phyloP scores from a whole-genome alignment of 2,797 vertebrate species.

The Pogoniulus pusillus region DNA sequence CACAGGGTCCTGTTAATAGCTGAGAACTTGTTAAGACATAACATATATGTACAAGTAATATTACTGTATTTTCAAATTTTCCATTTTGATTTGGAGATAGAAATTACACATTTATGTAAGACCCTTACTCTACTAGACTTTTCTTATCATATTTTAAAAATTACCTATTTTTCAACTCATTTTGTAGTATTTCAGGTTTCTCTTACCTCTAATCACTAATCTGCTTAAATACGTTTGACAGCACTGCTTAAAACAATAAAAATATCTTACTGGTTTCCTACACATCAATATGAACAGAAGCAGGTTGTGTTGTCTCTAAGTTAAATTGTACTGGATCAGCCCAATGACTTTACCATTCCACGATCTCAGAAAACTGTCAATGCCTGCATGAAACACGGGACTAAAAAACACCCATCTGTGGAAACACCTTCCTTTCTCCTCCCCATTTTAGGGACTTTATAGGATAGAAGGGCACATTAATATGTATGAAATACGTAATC shows the following conservation, averaged over 20 bases:
- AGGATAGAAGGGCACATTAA: neutral
- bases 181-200: neutral
- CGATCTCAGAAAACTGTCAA: neutral
- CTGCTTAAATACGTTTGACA: neutral
- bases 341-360: neutral
- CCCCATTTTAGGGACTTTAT: neutral
- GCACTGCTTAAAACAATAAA: neutral
- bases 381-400: neutral
- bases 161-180: neutral
- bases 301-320: neutral
- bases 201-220: neutral
- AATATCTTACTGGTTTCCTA: neutral
- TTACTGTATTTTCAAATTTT: neutral
- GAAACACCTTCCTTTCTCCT: neutral
- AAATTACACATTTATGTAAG: neutral
- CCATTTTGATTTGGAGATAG: neutral
- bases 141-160: neutral
- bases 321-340: neutral
- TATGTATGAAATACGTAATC: neutral
- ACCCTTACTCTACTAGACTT: neutral
- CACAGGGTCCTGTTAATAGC: neutral
- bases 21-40: neutral
- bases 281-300: neutral
- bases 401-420: neutral
- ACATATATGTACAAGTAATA: neutral